A percentile compares a stretch with the other conserved stretches of the same genome.
These are phyloP conservation scores for Nycticebus coucang DNA, from an alignment of 2,113 vertebrate species.

Conservation along the genomic window DNA sequence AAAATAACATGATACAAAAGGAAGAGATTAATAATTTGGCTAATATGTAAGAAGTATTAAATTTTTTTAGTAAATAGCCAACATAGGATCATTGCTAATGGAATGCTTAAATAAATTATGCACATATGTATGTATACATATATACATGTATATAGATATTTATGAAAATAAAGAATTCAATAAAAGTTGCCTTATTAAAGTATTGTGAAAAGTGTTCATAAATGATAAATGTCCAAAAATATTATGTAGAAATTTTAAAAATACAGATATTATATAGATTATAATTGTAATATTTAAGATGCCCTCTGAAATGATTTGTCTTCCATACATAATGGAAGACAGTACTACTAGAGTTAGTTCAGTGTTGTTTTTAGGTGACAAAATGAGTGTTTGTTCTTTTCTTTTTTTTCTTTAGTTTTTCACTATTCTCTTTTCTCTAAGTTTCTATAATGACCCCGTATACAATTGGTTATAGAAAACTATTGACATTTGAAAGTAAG, in stretches of 20 bases:
- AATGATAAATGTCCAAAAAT: not conserved
- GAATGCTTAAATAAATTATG: not conserved
- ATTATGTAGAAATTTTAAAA: not conserved
- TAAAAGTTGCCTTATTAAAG: not conserved
- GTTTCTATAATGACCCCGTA: not conserved
- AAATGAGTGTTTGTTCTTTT: not conserved
- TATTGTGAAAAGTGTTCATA: not conserved
- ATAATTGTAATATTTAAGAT: not conserved
- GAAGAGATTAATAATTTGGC: not conserved
- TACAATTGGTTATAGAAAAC: not conserved
- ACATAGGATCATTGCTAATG: not conserved
- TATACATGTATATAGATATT: rapidly evolving
- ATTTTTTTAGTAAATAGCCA: not conserved
- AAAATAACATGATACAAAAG: not conserved
- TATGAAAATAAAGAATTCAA: not conserved
- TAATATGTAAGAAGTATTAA: not conserved
- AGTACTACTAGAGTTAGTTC: not conserved
- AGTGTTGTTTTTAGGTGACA: not conserved
- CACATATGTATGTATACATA: not conserved
- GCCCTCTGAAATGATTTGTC: too few species aligned
- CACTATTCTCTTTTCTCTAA: not conserved
- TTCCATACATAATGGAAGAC: not conserved
- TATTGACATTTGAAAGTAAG: not conserved
- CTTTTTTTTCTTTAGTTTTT: not conserved
- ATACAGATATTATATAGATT: not conserved